A percentile compares a stretch with the other conserved stretches of the same genome.
Evolutionary conservation across 23 tunicate genomes (phyloP).

Genomic region (Oikopleura dioica): DNA sequence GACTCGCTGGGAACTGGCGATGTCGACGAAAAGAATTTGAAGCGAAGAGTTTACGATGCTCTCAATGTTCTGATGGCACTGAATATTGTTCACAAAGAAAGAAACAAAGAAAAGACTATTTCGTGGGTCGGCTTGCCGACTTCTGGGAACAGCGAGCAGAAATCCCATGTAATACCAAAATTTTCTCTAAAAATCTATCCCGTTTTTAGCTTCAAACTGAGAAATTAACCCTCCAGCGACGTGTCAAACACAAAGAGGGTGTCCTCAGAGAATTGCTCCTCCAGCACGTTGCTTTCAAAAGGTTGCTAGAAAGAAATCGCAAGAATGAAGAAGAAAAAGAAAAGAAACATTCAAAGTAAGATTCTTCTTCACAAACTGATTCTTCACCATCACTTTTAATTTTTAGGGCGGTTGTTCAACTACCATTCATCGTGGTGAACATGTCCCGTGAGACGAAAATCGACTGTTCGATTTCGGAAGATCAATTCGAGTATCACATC

Average conservation of each 20-base stretch:
- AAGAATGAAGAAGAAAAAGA: slow-evolving; percentile 14
- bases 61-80: slow-evolving; percentile 96
- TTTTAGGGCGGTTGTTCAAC: slow-evolving; percentile 52
- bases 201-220: slow-evolving; percentile 24
- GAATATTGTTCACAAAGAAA: slow-evolving; percentile 91
- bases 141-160: slow-evolving; percentile 53
- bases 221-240: slow-evolving; percentile 35
- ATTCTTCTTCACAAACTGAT: slow-evolving; percentile 29
- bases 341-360: slow-evolving; percentile 57
- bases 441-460: slow-evolving; percentile 89
- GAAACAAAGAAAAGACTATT: slow-evolving; percentile 36
- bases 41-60: slow-evolving; percentile 90
- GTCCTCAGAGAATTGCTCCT: slow-evolving; percentile 59
- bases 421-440: slow-evolving; percentile 92
- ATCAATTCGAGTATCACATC: slow-evolving; percentile 87
- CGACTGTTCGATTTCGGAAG: slow-evolving; percentile 93
- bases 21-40: slow-evolving; percentile 51
- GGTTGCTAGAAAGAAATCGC: slow-evolving; percentile 50
- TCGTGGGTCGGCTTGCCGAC: slow-evolving; percentile 98
- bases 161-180: slow-evolving; percentile 37
- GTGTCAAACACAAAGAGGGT: slow-evolving; percentile 51
- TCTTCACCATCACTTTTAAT: neutral
- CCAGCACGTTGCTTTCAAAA: slow-evolving; percentile 90
- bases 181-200: neutral
- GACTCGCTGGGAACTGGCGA: slow-evolving; percentile 16